Base-by-base conservation (phyloP, 2,888 invertebrate species). In the Notodonta ziczac region DNA sequence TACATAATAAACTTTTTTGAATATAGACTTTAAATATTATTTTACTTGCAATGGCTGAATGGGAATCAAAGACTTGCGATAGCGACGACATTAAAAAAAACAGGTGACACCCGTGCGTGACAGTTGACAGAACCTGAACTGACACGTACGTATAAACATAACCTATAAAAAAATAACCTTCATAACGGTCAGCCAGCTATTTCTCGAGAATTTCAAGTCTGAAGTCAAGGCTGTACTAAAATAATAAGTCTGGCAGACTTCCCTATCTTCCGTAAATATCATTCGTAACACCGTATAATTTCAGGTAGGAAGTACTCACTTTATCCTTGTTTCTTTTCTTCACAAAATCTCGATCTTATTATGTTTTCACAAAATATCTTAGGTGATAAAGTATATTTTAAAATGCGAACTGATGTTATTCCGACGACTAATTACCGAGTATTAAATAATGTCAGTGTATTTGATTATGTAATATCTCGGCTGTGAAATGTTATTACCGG, bases 401-500 rank as follows among this genome's bases (percentile, higher is more conserved):
- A 42, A 46, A 46, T 46, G 46, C 10, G 13, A 5, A 4, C 46
- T n/a, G 13, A 46, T 46, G 46, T 55, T 55, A n/a, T 57, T 51
- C n/a, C 14, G 12, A n/a, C 16, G 14, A 32, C 52, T 62, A 56
- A 56, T 52, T 59, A 56, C 14, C 6, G 40, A 57, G 14, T 16
- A 40, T 14, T 39, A 48, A 60, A 60, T n/a, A 57, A 42, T n/a
- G 46, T 32, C 61, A 58, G 13, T 56, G 50, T 53, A n/a, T 57
- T 56, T 24, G 13, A 60, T 69, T 69, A 69, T 61, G 63, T 73
- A 74, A 74, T 61, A 69, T 69, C 65, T 60, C 59, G 60, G 60
- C 40, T 59, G 60, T 61, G 61, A 72, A 73, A 73, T 72, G 72
- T 68, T 63, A 68, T 69, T 72, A 61, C 68, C 70, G 66, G 62